A percentile compares a stretch with the other conserved stretches of the same genome.
Conservation (phyloP, 2,113 vertebrate genomes). For the Nettapus auritus region DNA sequence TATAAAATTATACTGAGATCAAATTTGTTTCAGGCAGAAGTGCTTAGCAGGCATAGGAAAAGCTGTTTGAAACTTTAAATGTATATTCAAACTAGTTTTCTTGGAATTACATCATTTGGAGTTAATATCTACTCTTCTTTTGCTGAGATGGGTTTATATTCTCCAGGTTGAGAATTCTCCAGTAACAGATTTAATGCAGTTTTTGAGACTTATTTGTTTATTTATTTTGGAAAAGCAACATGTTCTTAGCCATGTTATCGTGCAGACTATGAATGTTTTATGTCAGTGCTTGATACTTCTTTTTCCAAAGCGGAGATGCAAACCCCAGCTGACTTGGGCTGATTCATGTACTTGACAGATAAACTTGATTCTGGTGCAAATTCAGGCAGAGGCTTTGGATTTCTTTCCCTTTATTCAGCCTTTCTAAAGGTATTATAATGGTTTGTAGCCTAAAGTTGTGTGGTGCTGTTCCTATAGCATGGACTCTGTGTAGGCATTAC, state of each 20-base stretch:
- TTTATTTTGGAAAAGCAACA: background rate
- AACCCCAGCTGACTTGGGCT: background rate
- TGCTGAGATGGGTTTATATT: background rate
- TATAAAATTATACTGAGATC: conserved; percentile 9
- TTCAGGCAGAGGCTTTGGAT: background rate
- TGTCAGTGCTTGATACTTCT: background rate
- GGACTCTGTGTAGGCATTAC: fast-evolving
- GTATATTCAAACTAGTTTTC: background rate
- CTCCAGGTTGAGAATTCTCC: background rate
- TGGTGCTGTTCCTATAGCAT: background rate
- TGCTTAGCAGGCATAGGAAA: conserved; percentile 33
- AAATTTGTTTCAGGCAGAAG: conserved; percentile 32
- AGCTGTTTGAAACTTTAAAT: conserved; percentile 11
- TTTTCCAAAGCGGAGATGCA: background rate
- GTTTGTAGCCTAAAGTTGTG: background rate
- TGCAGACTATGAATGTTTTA: background rate
- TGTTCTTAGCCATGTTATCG: background rate
- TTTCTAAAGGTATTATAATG: fast-evolving
- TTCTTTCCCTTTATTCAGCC: background rate
- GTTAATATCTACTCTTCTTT: background rate
- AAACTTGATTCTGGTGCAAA: background rate
- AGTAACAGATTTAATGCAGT: background rate
- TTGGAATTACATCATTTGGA: conserved; percentile 8
- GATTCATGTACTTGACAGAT: background rate
- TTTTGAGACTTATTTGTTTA: background rate